phyloP scores from a whole-genome alignment of 2,888 invertebrate genomes.

The Amblyjoppa fuscipennis region DNA sequence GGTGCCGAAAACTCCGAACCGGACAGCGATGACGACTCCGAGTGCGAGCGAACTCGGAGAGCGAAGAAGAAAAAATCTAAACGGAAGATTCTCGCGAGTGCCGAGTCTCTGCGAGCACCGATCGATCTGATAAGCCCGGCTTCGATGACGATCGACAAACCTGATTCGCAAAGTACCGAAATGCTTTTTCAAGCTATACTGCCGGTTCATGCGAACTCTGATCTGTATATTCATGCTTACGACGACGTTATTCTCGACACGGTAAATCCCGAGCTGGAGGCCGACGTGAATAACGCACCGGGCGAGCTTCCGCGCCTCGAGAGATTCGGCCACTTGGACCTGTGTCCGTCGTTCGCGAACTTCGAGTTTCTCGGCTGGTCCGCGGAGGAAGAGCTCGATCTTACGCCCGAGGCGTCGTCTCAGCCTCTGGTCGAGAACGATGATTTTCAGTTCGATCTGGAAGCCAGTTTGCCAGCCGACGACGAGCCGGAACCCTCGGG shows the following conservation, averaged over 20 bases:
- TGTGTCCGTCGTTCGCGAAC: constrained; percentile 88
- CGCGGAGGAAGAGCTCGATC: constrained; percentile 84
- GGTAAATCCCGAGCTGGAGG: not conserved
- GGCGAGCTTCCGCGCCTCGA: constrained; percentile 29
- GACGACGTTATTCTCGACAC: constrained; percentile 77
- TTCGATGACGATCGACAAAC: constrained; percentile 62
- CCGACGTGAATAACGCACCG: not conserved
- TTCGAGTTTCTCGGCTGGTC: constrained; percentile 89
- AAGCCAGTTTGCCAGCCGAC: constrained; percentile 75
- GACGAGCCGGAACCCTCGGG: constrained; percentile 41
- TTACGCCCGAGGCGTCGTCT: constrained; percentile 10
- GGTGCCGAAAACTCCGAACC: not conserved
- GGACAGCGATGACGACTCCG: not conserved
- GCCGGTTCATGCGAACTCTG: not conserved
- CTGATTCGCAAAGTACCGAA: not conserved
- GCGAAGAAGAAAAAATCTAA: constrained; percentile 71
- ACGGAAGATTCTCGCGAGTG: constrained; percentile 68
- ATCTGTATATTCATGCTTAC: not conserved
- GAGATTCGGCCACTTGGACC: constrained; percentile 82
- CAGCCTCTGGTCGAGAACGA: constrained; percentile 40
- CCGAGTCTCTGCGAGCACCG: constrained; percentile 71
- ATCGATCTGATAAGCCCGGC: constrained; percentile 68
- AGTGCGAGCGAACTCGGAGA: not conserved
- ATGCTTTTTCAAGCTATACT: not conserved
- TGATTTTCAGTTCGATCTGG: constrained; percentile 77